A percentile compares a stretch with the other conserved stretches of the same genome.
Conservation (phyloP, 2,888 invertebrate species). For the Acronicta psi region DNA sequence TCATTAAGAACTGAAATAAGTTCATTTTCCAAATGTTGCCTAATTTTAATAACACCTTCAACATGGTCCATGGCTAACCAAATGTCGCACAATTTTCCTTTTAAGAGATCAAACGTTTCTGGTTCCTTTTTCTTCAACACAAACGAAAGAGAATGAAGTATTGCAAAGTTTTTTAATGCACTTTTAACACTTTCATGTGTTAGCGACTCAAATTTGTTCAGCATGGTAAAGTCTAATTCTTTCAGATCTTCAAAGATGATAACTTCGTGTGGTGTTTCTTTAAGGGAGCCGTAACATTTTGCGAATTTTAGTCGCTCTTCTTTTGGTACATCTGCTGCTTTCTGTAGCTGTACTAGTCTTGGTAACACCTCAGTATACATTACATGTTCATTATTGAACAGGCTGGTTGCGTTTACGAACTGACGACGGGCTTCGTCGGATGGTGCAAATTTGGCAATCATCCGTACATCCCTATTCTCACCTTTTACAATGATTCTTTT, state of each 20-base stretch:
- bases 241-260: constrained; percentile 70
- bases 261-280: constrained; percentile 63
- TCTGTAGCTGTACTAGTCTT: constrained; percentile 62
- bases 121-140: constrained; percentile 66
- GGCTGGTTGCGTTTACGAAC: constrained; percentile 34
- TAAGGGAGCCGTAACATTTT: constrained; percentile 62
- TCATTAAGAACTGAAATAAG: constrained; percentile 50
- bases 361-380: constrained; percentile 67
- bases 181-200: constrained; percentile 59
- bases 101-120: constrained; percentile 51
- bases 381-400: constrained; percentile 65
- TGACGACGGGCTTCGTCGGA: constrained; percentile 46
- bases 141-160: constrained; percentile 69
- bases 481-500: constrained; percentile 57
- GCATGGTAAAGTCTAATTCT: constrained; percentile 58
- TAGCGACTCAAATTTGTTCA: constrained; percentile 63
- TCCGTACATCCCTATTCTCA: constrained; percentile 48
- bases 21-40: constrained; percentile 44
- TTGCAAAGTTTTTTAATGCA: constrained; percentile 66
- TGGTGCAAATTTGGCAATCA: constrained; percentile 70
- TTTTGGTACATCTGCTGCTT: constrained; percentile 58
- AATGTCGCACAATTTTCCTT: constrained; percentile 49
- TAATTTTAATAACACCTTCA: constrained; percentile 13
- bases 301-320: constrained; percentile 61
- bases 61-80: constrained; percentile 10